phyloP scores from a whole-genome alignment of 2,113 vertebrate genomes.

The Cynoglossus semilaevis region DNA sequence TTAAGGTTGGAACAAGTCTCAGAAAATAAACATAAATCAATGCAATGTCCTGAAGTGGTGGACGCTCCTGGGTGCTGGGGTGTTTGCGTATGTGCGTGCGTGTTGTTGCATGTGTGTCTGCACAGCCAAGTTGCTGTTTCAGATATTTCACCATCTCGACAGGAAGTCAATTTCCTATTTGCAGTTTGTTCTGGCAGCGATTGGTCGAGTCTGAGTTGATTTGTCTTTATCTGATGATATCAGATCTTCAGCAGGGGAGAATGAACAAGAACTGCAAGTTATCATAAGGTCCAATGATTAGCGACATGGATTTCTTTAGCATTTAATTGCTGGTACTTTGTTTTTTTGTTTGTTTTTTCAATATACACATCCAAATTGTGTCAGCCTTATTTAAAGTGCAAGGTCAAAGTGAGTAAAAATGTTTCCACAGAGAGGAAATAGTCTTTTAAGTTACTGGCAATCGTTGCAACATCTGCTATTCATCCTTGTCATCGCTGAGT shows the following conservation, averaged over 20 bases:
- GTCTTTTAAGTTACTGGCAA: conserved; percentile 3
- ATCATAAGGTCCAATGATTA: conserved; percentile 10
- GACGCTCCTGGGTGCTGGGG: neutral
- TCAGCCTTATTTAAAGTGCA: too few relatives aligned
- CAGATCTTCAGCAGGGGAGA: neutral
- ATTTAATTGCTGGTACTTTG: too few relatives aligned
- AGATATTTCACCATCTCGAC: conserved; percentile 51
- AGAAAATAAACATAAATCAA: neutral
- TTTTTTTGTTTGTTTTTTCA: too few relatives aligned
- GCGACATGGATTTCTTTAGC: too few relatives aligned
- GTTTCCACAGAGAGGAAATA: conserved; percentile 15
- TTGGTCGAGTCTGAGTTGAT: conserved; percentile 56
- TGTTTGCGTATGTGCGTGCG: conserved; percentile 6
- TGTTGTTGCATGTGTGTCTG: conserved; percentile 20
- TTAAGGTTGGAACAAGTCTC: neutral
- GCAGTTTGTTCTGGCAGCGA: conserved; percentile 61
- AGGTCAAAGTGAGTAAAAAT: conserved; percentile 11
- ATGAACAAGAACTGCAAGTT: neutral
- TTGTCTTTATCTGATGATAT: conserved; percentile 53
- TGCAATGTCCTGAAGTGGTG: conserved; percentile 1
- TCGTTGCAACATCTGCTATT: conserved; percentile 35
- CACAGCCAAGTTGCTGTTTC: conserved; percentile 20
- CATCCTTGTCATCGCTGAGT: conserved; percentile 35
- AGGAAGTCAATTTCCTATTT: conserved; percentile 71
- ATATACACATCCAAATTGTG: too few relatives aligned